Percentiles rank a stretch among this genome's conserved stretches.
These are phyloP conservation scores for Macrobrachium rosenbergii DNA, from an alignment of 1,140 invertebrate genomes.

Conservation along the genomic window DNA sequence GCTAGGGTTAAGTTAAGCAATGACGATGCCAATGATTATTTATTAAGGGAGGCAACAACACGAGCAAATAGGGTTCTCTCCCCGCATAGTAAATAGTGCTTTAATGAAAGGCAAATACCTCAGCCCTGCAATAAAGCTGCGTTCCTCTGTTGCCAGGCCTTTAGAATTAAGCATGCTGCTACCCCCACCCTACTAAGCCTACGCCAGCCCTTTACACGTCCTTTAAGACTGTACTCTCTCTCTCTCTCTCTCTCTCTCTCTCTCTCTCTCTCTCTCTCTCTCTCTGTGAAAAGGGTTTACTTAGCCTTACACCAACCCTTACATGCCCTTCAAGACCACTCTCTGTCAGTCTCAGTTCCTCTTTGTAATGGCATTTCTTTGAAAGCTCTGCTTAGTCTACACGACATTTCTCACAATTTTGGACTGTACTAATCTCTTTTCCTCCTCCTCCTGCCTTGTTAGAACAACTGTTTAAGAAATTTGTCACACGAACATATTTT, in stretches of 20 bases:
- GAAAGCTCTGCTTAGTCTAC: neutral
- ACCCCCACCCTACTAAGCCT: neutral
- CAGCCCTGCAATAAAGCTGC: too few relatives aligned
- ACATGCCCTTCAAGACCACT: neutral
- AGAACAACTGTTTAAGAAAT: too few relatives aligned
- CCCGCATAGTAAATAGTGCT: too few relatives aligned
- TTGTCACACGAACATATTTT: too few relatives aligned
- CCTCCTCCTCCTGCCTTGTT: neutral
- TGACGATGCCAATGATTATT: too few relatives aligned
- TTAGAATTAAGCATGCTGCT: neutral
- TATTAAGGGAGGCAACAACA: too few relatives aligned
- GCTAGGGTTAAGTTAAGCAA: too few relatives aligned
- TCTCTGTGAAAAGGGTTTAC: neutral
- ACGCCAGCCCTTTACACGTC: neutral
- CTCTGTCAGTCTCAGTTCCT: neutral
- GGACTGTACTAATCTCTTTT: neutral
- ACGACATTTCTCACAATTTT: neutral
- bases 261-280: conserved; percentile 29
- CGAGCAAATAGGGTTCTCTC: too few relatives aligned
- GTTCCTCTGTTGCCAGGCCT: too few relatives aligned
- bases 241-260: conserved; percentile 30
- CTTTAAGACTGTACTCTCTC: conserved; percentile 8
- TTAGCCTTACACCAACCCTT: too few relatives aligned
- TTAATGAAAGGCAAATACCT: too few relatives aligned
- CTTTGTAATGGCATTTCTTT: neutral